phyloP scores from a whole-genome alignment of 1,140 invertebrate species.

The Dendrolimus punctatus region DNA sequence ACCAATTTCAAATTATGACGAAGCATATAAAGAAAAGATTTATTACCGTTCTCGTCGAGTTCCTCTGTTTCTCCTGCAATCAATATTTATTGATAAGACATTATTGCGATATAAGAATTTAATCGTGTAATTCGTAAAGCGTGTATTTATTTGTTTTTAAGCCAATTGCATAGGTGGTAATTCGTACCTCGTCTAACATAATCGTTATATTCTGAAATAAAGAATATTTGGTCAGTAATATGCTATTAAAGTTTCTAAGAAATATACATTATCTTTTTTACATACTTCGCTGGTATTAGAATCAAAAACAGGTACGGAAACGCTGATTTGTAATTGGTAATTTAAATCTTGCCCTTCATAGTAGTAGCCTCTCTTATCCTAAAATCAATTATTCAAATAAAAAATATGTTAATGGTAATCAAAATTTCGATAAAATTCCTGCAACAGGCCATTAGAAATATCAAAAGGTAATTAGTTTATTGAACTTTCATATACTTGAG shows the following conservation, averaged over 20 bases:
- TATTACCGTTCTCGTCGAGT: conserved; percentile 51
- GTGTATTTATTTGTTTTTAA: no score
- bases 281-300: conserved; percentile 44
- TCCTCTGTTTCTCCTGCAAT: conserved; percentile 57
- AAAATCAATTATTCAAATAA: conserved; percentile 8
- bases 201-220: conserved; percentile 57
- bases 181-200: conserved; percentile 42
- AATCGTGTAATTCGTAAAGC: no score
- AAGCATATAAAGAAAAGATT: conserved; percentile 1
- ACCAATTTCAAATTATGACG: background rate
- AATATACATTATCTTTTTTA: background rate
- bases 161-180: background rate
- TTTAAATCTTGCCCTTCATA: conserved; percentile 53
- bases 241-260: background rate
- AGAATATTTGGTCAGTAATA: conserved; percentile 6
- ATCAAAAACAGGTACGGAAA: conserved; percentile 56
- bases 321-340: conserved; percentile 50
- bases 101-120: no score
- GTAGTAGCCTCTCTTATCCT: conserved; percentile 51
- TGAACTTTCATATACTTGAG: no score
- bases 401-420: no score
- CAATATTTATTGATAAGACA: background rate
- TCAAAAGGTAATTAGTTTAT: no score
- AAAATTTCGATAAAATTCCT: no score
- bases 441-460: no score